Evolutionary conservation across 2,797 vertebrate genomes (phyloP), one percentile per base, ranked within the genome.

Genomic region (Rousettus madagascariensis): DNA sequence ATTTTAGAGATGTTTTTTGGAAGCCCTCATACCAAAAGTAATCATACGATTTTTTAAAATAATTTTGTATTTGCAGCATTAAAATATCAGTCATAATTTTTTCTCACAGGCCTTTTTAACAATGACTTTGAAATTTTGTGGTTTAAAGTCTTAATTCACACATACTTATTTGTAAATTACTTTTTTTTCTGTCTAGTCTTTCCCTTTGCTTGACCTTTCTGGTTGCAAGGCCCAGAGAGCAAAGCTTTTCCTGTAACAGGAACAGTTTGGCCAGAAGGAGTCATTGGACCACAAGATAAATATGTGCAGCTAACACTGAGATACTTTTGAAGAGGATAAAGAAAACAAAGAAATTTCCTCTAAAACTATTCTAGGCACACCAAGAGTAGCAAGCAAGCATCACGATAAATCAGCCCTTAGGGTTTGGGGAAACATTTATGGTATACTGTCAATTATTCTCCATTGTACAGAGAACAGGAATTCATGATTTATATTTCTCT

Each of bases 1-100:
- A 66, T 93, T 97, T 96, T 91, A 84, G 86, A 92, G 65, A 5
- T 91, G 77, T 57, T 95, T 84, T 69, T 86, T 63, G 30, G 85
- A 41, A 92, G 69, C 28, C 12, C 20, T 28, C 53, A 90, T 28
- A 79, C 84, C 93, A 97, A 88, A 3, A 96, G 38, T 41, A 88
- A 95, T 63, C 94, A 63, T 30, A 51, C 3, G 83, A 33, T 9
- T 51, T 97, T 86, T 71, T 43, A 86, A 89, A 78, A 55, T 46
- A 69, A 71, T 46, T 83, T 53, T 88, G 68, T 36, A 59, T 91
- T 88, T 79, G 9, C 5, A 68, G 2, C 28, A 46, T 55, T 89
- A 90, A 88, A 51, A 65, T 10, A 38, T 84, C 36, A 41, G 0
- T 41, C 16, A 66, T 82, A 36, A 41, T 65, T 36, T 93, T 94